Conservation (phyloP, 2,113 vertebrate species). For the Odontophorus gujanensis region DNA sequence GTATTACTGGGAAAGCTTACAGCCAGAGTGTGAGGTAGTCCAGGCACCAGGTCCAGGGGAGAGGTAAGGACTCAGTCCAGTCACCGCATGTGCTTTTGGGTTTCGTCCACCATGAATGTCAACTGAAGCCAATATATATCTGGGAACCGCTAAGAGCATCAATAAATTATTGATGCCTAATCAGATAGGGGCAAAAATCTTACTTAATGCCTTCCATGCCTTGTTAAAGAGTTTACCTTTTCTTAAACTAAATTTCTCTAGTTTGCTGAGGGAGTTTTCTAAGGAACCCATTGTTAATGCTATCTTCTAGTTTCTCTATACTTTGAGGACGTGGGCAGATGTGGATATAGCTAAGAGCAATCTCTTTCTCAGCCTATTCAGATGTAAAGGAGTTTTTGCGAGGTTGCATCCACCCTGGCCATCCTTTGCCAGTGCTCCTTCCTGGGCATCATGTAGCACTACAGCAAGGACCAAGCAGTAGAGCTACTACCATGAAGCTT, state of each 20-base stretch:
- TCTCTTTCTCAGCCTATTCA: not conserved
- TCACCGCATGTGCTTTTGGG: not conserved
- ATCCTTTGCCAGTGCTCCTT: not conserved
- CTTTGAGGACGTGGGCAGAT: not conserved
- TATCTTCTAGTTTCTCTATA: not conserved
- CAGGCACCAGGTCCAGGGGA: not conserved
- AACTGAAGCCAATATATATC: not conserved
- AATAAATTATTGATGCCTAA: not conserved
- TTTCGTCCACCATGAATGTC: not conserved
- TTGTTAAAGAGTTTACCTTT: not conserved
- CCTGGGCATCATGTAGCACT: not conserved
- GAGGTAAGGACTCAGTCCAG: not conserved
- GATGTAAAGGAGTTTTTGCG: not conserved
- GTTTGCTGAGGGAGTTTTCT: not conserved
- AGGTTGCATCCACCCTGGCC: not conserved
- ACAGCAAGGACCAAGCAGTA: not conserved
- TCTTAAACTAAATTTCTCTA: not conserved
- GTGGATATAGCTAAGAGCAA: not conserved
- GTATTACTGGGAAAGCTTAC: not conserved
- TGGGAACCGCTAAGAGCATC: not conserved
- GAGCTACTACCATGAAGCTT: not conserved
- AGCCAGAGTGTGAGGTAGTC: not conserved
- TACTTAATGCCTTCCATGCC: not conserved
- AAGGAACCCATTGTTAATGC: not conserved
- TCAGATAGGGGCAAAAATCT: not conserved